Percentiles rank a stretch among this genome's conserved stretches.
Evolutionary conservation across 1,140 invertebrate genomes (phyloP).

Genomic region (Drosophila punjabiensis): DNA sequence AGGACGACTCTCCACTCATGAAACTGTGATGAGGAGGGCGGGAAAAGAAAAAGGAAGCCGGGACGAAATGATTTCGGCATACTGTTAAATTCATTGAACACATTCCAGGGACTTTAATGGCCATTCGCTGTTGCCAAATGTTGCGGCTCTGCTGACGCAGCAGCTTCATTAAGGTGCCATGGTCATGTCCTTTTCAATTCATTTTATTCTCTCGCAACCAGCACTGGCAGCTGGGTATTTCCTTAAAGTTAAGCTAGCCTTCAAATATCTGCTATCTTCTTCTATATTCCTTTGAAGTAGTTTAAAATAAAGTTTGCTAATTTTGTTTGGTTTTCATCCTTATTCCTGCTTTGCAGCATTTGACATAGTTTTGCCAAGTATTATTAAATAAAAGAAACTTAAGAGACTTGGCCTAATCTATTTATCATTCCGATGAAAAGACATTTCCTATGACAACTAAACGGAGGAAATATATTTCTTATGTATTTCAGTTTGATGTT

Average conservation of each 20-base stretch:
- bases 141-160: slow-evolving; percentile 21
- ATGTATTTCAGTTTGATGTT: not conserved
- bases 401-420: not conserved
- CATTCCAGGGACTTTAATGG: slow-evolving; percentile 64
- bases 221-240: slow-evolving; percentile 1
- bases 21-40: slow-evolving; percentile 48
- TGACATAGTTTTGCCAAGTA: not conserved
- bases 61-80: slow-evolving; percentile 45
- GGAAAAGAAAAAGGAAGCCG: slow-evolving; percentile 14
- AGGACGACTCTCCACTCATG: slow-evolving; percentile 20
- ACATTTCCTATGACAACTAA: not conserved
- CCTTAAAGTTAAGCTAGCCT: not conserved
- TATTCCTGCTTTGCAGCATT: not conserved
- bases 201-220: not conserved
- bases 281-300: not conserved
- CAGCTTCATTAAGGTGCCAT: slow-evolving; percentile 47
- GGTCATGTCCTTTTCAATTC: slow-evolving; percentile 24
- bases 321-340: not conserved
- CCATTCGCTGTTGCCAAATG: slow-evolving; percentile 53
- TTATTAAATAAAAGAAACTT: not conserved
- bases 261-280: not conserved
- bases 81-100: slow-evolving; percentile 71
- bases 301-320: not conserved
- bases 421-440: not conserved
- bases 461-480: not conserved